Base-by-base conservation (phyloP, 1,140 invertebrate genomes). In the Maconellicoccus hirsutus region DNA sequence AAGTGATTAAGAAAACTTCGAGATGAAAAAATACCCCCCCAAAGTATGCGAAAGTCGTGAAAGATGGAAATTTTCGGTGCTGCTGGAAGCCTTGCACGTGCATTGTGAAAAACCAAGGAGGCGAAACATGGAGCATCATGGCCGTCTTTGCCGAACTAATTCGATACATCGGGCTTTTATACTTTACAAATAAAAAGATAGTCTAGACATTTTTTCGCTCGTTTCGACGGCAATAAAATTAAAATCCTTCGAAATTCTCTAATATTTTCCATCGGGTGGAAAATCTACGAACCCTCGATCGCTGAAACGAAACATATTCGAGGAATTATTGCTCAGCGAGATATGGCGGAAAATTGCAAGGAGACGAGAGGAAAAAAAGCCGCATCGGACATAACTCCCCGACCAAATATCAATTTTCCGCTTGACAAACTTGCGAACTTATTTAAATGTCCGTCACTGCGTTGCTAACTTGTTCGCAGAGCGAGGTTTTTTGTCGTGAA, bases 361-460 rank as follows among this genome's bases (percentile, higher is more conserved):
- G 19, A 66, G 25, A 16, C 21, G 25, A 4, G 21, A 19, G 19
- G 10, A 25, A 66, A 66, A 66, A 26, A 66, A 66, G 21, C 22
- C 10, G 19, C 61, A 66, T 16, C 61, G 61, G 61, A 66, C 61
- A 66, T 12, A 66, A 66, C 25, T 66, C 61, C 25, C 21, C 61
- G 61, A 66, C 61, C 21, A 66, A 26, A 66, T 66, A 25, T 66
- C 61, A 66, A 66, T 66, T 66, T 66, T 66, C 61, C 61, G 61
- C 61, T 66, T 26, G 19, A 66, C 61, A 26, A 66, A 66, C 25
- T 66, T 66, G 25, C 21, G 61, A 66, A 66, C 61, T 66, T 66
- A 66, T 66, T 66, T 66, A 66, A 66, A 66, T 66, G 61, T 66
- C 61, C 61, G 61, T 26, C 61, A 66, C 21, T 22, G 29, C n/a